Conservation (phyloP, 2,888 invertebrate genomes). For the Zootermopsis nevadensis region DNA sequence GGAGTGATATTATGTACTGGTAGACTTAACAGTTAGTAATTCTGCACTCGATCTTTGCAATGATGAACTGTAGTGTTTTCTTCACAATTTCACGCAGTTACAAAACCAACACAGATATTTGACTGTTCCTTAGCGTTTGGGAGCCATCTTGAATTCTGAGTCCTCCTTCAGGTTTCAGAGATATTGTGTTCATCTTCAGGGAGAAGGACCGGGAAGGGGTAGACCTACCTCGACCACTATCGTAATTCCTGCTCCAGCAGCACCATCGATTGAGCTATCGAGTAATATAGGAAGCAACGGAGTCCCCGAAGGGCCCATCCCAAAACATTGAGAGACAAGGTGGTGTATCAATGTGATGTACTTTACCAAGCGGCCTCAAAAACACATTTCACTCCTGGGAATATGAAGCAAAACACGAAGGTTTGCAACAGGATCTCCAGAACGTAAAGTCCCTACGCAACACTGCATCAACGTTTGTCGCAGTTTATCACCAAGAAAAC, state of each 20-base stretch:
- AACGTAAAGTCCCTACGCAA: neutral
- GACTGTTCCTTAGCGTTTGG: too few relatives aligned
- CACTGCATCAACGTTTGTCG: neutral
- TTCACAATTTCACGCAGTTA: too few relatives aligned
- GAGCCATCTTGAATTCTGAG: neutral
- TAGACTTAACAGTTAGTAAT: too few relatives aligned
- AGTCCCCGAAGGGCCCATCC: conserved; percentile 30
- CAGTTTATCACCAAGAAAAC: too few relatives aligned
- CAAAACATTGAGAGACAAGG: conserved; percentile 7
- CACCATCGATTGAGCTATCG: conserved; percentile 17
- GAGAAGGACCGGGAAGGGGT: neutral
- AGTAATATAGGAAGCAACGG: conserved; percentile 10
- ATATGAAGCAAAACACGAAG: neutral
- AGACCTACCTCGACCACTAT: neutral
- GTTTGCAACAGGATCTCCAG: too few relatives aligned
- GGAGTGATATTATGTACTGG: too few relatives aligned
- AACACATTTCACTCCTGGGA: conserved; percentile 29
- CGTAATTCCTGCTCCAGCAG: conserved; percentile 20
- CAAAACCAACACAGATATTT: too few relatives aligned
- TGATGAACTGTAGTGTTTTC: too few relatives aligned
- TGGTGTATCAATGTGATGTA: conserved; percentile 31
- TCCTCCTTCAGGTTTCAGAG: neutral
- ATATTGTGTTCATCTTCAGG: neutral
- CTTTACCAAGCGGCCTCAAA: neutral
- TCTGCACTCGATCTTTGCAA: too few relatives aligned